Evolutionary conservation across 2,797 vertebrate species (phyloP).

Genomic region (Miichthys miiuy): DNA sequence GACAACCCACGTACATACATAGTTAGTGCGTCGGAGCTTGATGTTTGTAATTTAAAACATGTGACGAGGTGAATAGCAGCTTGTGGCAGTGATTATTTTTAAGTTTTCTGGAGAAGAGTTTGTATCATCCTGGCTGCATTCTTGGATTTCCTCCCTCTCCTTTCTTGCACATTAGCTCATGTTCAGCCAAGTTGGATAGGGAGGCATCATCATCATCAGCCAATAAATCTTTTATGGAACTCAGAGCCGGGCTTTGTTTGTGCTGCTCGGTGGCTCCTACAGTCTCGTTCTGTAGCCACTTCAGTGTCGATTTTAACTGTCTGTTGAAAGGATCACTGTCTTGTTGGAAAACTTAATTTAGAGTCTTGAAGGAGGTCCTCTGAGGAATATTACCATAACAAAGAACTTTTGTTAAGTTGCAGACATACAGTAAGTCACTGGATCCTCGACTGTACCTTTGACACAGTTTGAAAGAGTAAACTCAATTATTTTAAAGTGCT

Average conservation of each 20-base stretch:
- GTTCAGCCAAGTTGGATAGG: constrained; percentile 15
- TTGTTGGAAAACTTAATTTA: neutral
- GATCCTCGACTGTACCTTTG: neutral
- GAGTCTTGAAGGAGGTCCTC: neutral
- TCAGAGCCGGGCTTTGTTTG: constrained; percentile 9
- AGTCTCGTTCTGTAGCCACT: neutral
- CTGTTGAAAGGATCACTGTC: neutral
- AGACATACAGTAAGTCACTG: neutral
- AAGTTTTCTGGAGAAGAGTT: neutral
- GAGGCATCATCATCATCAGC: constrained; percentile 21
- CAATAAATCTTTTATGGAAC: constrained; percentile 22
- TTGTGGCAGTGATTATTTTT: neutral
- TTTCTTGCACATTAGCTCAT: constrained; percentile 6
- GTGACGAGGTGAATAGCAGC: neutral
- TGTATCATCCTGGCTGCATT: neutral
- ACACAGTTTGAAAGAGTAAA: neutral
- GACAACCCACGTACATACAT: no score
- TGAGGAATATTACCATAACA: neutral
- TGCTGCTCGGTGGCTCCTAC: neutral
- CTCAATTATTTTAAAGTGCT: constrained; percentile 16
- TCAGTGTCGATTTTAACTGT: constrained; percentile 5
- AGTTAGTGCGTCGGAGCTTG: neutral
- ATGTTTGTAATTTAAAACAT: neutral
- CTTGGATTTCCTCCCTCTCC: constrained; percentile 1
- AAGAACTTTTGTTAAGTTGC: neutral